Evolutionary conservation across 2,888 invertebrate species (phyloP).

Genomic region (Ophonus ardosiacus): DNA sequence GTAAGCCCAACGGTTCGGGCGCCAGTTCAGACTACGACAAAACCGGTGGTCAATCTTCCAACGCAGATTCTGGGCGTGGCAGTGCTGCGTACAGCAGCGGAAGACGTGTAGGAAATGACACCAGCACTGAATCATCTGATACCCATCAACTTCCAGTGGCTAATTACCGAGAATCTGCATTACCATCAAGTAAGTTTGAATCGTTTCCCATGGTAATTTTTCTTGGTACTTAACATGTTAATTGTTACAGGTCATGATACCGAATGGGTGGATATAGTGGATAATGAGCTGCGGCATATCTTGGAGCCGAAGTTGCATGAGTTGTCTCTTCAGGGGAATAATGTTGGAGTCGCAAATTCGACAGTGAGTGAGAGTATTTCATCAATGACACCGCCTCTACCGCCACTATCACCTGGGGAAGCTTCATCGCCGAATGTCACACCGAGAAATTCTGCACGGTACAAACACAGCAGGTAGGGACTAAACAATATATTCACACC

Average conservation of each 20-base stretch:
- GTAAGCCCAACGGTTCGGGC: conserved; percentile 78
- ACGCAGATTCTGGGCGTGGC: conserved; percentile 88
- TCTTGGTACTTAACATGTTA: conserved; percentile 46
- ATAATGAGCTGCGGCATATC: conserved; percentile 87
- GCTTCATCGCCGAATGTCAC: conserved; percentile 76
- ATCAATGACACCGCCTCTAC: conserved; percentile 88
- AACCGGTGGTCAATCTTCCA: conserved; percentile 85
- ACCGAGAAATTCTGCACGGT: conserved; percentile 74
- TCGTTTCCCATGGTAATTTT: conserved; percentile 43
- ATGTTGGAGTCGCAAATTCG: conserved; percentile 81
- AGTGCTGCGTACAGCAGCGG: conserved; percentile 89
- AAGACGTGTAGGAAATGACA: conserved; percentile 78
- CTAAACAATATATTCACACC: background rate
- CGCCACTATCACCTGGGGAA: conserved; percentile 84
- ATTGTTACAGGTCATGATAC: conserved; percentile 79
- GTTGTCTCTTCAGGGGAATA: conserved; percentile 77
- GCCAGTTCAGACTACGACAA: conserved; percentile 87
- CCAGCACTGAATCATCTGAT: conserved; percentile 80
- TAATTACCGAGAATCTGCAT: conserved; percentile 56
- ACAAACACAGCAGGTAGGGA: conserved; percentile 74
- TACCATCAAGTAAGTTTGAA: conserved; percentile 59
- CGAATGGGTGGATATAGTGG: conserved; percentile 90
- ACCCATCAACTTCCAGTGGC: conserved; percentile 72
- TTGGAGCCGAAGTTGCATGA: conserved; percentile 85
- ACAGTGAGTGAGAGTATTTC: conserved; percentile 82